phyloP scores from a whole-genome alignment of 1,140 invertebrate species.

The Bursaphelenchus mucronatus region DNA sequence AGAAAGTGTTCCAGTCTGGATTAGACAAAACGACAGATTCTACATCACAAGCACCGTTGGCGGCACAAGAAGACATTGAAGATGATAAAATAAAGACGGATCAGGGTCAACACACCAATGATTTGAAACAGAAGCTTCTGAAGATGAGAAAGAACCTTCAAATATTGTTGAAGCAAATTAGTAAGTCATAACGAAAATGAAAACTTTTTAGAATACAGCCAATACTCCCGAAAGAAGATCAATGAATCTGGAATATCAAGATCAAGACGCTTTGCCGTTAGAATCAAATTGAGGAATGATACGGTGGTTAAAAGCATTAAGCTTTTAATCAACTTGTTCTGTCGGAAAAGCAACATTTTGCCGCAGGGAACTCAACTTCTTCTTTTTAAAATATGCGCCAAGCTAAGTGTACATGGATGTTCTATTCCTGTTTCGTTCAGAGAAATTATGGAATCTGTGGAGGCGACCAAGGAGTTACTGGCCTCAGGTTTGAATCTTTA shows the following conservation, averaged over 20 bases:
- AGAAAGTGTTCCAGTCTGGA: constrained; percentile 5
- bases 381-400: constrained; percentile 11
- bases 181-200: constrained; percentile 5
- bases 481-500: constrained; percentile 1
- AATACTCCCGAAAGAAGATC: constrained; percentile 10
- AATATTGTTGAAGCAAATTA: constrained; percentile 10
- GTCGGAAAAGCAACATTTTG: constrained; percentile 2
- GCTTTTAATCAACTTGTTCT: constrained; percentile 1
- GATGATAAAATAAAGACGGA: constrained; percentile 4
- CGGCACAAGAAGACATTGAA: constrained; percentile 12
- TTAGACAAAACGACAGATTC: constrained; percentile 1
- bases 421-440: constrained; percentile 1
- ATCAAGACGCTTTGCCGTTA: constrained; percentile 12
- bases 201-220: constrained; percentile 9
- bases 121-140: not conserved
- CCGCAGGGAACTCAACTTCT: constrained; percentile 8
- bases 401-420: constrained; percentile 18
- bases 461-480: constrained; percentile 7
- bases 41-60: constrained; percentile 11
- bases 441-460: constrained; percentile 7
- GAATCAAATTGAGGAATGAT: constrained; percentile 12
- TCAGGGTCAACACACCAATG: constrained; percentile 15
- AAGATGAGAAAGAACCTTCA: constrained; percentile 2
- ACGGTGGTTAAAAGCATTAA: constrained; percentile 1
- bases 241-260: not conserved